phyloP scores from a whole-genome alignment of 2,797 vertebrate genomes.

The Enteromius paludinosus region DNA sequence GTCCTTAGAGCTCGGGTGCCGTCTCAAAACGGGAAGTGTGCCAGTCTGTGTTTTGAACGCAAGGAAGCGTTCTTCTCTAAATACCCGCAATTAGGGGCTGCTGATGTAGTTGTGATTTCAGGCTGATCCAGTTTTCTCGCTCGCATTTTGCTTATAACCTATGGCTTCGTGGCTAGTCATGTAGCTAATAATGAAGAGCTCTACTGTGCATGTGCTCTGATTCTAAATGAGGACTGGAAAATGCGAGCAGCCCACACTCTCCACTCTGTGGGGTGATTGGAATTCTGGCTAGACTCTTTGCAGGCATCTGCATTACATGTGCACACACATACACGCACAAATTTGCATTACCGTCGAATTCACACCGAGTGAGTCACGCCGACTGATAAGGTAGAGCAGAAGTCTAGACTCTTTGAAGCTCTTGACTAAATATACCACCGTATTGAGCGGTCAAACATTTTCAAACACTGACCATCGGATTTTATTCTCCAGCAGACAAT shows the following conservation, averaged over 20 bases:
- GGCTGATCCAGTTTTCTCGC: constrained; percentile 22
- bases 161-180: constrained; percentile 53
- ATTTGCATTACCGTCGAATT: constrained; percentile 50
- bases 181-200: constrained; percentile 57
- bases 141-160: constrained; percentile 44
- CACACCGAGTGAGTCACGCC: constrained; percentile 51
- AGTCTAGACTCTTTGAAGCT: constrained; percentile 53
- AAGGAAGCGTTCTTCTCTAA: background rate
- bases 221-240: constrained; percentile 54
- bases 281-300: constrained; percentile 56
- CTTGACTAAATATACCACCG: constrained; percentile 37
- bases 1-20: constrained; percentile 33
- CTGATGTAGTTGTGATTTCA: constrained; percentile 31
- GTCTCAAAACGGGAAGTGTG: constrained; percentile 10
- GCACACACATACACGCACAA: constrained; percentile 43
- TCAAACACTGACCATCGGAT: background rate
- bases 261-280: constrained; percentile 49
- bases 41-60: background rate
- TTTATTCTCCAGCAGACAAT: constrained; percentile 17
- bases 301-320: constrained; percentile 54
- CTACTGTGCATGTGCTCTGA: constrained; percentile 52
- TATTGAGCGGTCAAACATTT: constrained; percentile 2
- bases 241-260: constrained; percentile 57
- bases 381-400: constrained; percentile 56
- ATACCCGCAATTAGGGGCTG: background rate